A percentile compares a stretch with the other conserved stretches of the same genome.
These are phyloP conservation scores for Petrolisthes cinctipes DNA, from an alignment of 2,888 invertebrate species.

Conservation along the genomic window DNA sequence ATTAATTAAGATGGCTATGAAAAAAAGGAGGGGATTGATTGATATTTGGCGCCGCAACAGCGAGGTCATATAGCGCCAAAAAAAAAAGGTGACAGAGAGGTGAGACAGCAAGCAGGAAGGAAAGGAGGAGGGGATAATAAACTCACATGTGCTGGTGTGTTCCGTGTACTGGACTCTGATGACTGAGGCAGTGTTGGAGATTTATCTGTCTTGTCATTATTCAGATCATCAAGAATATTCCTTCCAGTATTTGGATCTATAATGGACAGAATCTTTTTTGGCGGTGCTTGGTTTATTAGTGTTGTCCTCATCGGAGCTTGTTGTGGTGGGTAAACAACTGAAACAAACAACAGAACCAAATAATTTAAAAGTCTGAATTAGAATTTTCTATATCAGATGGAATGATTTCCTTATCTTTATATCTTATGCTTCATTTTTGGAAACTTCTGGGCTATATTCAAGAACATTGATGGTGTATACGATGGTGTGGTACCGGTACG, in stretches of 20 bases:
- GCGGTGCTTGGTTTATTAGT: not conserved
- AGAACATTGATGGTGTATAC: too few species aligned
- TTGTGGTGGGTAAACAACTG: constrained; percentile 46
- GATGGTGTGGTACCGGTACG: too few species aligned
- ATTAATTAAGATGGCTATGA: not conserved
- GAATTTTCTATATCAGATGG: too few species aligned
- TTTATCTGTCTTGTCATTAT: constrained; percentile 51
- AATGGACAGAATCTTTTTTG: constrained; percentile 40
- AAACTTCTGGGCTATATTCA: too few species aligned
- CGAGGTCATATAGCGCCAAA: too few species aligned
- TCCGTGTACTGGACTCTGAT: constrained; percentile 55
- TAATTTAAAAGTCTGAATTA: too few species aligned
- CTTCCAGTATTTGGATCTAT: constrained; percentile 54
- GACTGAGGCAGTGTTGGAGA: constrained; percentile 47
- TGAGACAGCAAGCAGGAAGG: too few species aligned
- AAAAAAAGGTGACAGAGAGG: too few species aligned
- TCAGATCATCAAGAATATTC: constrained; percentile 53
- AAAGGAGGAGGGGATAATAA: not conserved
- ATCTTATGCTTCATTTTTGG: not conserved
- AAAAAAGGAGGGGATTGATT: too few species aligned
- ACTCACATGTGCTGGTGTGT: constrained; percentile 56
- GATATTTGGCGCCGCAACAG: too few species aligned
- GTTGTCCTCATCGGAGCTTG: constrained; percentile 37
- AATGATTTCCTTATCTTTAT: not conserved
- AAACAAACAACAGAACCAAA: not conserved